phyloP scores from a whole-genome alignment of 2,113 vertebrate genomes.

The Zosterops borbonicus region DNA sequence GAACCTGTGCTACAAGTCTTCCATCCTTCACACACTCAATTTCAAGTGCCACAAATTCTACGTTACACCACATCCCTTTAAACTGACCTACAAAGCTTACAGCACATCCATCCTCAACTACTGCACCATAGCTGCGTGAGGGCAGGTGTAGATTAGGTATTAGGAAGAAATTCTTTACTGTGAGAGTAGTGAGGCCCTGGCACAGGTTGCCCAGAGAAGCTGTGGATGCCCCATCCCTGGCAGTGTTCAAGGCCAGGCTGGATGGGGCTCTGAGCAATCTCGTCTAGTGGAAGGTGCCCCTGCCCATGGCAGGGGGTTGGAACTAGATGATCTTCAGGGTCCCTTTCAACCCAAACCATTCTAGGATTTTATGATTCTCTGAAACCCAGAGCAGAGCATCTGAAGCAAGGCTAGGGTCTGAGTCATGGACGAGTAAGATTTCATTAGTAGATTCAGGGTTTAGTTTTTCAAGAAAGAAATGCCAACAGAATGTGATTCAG shows the following conservation, averaged over 20 bases:
- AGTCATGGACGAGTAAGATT: not conserved
- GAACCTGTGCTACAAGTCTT: not conserved
- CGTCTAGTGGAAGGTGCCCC: not conserved
- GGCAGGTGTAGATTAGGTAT: not conserved
- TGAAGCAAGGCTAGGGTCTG: not conserved
- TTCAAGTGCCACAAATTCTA: not conserved
- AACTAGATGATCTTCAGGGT: not conserved
- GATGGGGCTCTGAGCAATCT: not conserved
- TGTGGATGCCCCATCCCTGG: not conserved
- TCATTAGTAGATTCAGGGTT: not conserved
- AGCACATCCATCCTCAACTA: rapidly evolving
- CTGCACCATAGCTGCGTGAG: not conserved
- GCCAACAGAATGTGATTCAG: not conserved
- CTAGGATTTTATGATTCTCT: not conserved
- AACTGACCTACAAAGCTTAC: not conserved
- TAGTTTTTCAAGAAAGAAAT: not conserved
- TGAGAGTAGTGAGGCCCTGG: not conserved
- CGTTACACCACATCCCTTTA: not conserved
- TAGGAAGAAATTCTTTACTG: not conserved
- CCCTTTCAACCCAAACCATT: not conserved
- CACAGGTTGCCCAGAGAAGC: not conserved
- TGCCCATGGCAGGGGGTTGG: not conserved
- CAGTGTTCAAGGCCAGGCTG: not conserved
- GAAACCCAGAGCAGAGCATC: not conserved
- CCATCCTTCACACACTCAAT: not conserved